These are phyloP conservation scores for Virgularia gustaviana DNA, from an alignment of 92 coral and sea anemone species.

Conservation along the genomic window DNA sequence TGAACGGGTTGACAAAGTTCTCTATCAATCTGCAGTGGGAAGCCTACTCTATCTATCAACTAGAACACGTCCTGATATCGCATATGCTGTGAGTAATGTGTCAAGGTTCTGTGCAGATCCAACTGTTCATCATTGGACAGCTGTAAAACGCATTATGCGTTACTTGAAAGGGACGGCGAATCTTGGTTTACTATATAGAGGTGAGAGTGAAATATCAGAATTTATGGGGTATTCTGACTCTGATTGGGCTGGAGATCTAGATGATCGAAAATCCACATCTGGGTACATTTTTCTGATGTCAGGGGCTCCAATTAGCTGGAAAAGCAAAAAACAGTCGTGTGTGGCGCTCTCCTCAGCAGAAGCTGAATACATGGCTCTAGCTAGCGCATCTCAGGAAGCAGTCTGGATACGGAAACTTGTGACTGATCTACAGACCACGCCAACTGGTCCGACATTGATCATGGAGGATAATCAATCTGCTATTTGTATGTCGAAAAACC, in stretches of 20 bases:
- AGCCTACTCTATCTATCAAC: conserved; percentile 39
- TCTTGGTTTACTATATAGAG: background rate
- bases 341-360: conserved; percentile 62
- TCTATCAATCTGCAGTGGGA: conserved; percentile 42
- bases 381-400: conserved; percentile 56
- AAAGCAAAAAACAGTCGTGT: conserved; percentile 61
- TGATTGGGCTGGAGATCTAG: conserved; percentile 55
- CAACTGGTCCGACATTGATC: conserved; percentile 15
- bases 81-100: conserved; percentile 27
- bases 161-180: background rate
- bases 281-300: conserved; percentile 50
- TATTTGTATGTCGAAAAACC: conserved; percentile 49
- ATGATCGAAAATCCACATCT: conserved; percentile 61
- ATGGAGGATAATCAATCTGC: conserved; percentile 56
- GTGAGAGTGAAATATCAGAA: background rate
- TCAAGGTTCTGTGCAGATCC: conserved; percentile 18
- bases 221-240: conserved; percentile 59
- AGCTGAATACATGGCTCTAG: conserved; percentile 55
- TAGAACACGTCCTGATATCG: conserved; percentile 33
- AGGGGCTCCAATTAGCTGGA: conserved; percentile 61
- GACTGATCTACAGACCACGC: conserved; percentile 26
- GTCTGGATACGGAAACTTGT: conserved; percentile 53
- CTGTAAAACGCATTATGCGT: conserved; percentile 15
- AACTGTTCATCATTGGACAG: conserved; percentile 12
- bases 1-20: conserved; percentile 26